Conservation (phyloP, 1,140 invertebrate species). For the Dendroctonus valens region DNA sequence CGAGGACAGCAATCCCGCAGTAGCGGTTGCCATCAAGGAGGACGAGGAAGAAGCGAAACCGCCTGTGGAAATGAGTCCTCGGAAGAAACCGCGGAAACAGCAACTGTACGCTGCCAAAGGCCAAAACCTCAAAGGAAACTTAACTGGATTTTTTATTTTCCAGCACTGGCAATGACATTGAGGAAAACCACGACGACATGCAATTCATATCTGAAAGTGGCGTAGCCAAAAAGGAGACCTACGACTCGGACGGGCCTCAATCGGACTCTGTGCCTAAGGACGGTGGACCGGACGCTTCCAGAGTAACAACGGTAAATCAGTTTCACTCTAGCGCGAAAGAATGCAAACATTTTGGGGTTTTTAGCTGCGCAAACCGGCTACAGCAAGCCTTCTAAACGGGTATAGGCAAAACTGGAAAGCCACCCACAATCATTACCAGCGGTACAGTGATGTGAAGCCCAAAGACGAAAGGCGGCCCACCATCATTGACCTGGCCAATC, state of each 20-base stretch:
- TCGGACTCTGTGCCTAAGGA: constrained; percentile 45
- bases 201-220: constrained; percentile 62
- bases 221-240: constrained; percentile 50
- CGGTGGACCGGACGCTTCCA: constrained; percentile 41
- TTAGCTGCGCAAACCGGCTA: constrained; percentile 48
- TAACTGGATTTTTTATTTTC: neutral
- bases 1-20: constrained; percentile 55
- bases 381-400: constrained; percentile 51
- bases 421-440: constrained; percentile 77
- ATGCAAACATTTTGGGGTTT: constrained; percentile 1
- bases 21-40: constrained; percentile 46
- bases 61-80: constrained; percentile 56
- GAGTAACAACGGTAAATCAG: constrained; percentile 37
- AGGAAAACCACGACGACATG: constrained; percentile 68
- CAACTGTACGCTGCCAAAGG: constrained; percentile 57
- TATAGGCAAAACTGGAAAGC: constrained; percentile 58
- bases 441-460: constrained; percentile 84
- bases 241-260: constrained; percentile 46
- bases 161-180: constrained; percentile 60
- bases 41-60: constrained; percentile 44
- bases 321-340: neutral
- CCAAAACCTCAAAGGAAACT: neutral
- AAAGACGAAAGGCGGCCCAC: constrained; percentile 81
- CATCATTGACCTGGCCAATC: constrained; percentile 85
- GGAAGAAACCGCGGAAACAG: constrained; percentile 78